Evolutionary conservation across 2,113 vertebrate species (phyloP).

Genomic region (Microcebus griseorufus): DNA sequence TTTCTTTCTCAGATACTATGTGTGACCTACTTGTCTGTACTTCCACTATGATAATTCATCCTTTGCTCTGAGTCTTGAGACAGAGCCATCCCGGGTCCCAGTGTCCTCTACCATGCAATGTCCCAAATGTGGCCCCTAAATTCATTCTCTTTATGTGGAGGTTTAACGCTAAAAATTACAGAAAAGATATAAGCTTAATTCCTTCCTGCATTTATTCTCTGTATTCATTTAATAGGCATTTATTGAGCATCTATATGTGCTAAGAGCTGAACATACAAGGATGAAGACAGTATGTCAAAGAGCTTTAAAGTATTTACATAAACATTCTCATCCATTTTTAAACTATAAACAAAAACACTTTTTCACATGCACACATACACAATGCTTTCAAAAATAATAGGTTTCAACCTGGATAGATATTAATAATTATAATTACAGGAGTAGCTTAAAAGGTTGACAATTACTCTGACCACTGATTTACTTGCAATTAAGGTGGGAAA

Average conservation of each 20-base stretch:
- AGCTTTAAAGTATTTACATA: background rate
- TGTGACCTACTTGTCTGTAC: background rate
- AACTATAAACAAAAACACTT: background rate
- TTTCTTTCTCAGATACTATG: background rate
- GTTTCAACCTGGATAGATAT: background rate
- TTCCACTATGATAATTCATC: background rate
- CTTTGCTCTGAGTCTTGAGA: background rate
- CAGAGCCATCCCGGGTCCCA: rapidly evolving
- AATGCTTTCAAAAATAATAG: background rate
- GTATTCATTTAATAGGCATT: background rate
- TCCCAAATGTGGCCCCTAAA: background rate
- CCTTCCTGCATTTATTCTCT: background rate
- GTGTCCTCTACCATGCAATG: background rate
- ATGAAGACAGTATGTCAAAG: background rate
- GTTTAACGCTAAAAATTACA: background rate
- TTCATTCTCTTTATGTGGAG: rapidly evolving
- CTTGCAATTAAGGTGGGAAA: background rate
- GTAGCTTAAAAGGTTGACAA: background rate
- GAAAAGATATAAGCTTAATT: background rate
- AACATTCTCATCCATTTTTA: background rate
- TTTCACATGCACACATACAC: background rate
- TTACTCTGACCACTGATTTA: background rate
- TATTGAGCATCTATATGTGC: background rate
- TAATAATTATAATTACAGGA: background rate
- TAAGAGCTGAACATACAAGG: background rate